phyloP scores from a whole-genome alignment of 2,797 vertebrate species.

The Syngnathus rostellatus region DNA sequence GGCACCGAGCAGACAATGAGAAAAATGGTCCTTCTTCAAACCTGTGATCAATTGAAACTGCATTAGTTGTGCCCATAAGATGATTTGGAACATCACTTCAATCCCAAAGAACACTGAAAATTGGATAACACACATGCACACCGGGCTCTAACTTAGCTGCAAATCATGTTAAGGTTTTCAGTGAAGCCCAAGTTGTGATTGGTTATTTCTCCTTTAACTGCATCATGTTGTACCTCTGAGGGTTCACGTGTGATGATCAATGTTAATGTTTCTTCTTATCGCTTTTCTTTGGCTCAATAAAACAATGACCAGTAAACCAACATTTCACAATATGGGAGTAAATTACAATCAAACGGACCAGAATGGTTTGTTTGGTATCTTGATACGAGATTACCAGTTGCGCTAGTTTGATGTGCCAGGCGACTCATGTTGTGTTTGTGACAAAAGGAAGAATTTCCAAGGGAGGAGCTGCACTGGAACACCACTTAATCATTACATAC shows the following conservation, averaged over 20 bases:
- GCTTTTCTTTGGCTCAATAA: slow-evolving; percentile 59
- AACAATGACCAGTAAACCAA: slow-evolving; percentile 43
- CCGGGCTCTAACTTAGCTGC: slow-evolving; percentile 66
- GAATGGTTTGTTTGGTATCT: slow-evolving; percentile 27
- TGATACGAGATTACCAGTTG: slow-evolving; percentile 14
- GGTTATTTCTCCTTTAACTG: slow-evolving; percentile 73
- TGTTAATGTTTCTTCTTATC: slow-evolving; percentile 64
- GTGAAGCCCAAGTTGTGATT: slow-evolving; percentile 73
- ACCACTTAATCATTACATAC: too few species aligned
- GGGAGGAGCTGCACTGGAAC: background rate
- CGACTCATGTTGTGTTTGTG: background rate
- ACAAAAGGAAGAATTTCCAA: background rate
- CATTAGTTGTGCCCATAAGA: slow-evolving; percentile 87
- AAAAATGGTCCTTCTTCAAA: slow-evolving; percentile 75
- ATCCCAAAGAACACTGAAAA: slow-evolving; percentile 82
- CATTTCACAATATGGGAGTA: slow-evolving; percentile 19
- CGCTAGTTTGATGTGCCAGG: slow-evolving; percentile 9
- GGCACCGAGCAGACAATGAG: slow-evolving; percentile 79
- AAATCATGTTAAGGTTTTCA: slow-evolving; percentile 83
- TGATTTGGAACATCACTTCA: slow-evolving; percentile 87
- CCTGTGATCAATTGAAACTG: slow-evolving; percentile 84
- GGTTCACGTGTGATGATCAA: slow-evolving; percentile 64
- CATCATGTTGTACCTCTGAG: slow-evolving; percentile 68
- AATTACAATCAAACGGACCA: slow-evolving; percentile 46
- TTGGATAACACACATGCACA: slow-evolving; percentile 82